These are phyloP conservation scores for Dissostichus mawsoni DNA, from an alignment of 2,113 vertebrate genomes.

Conservation along the genomic window DNA sequence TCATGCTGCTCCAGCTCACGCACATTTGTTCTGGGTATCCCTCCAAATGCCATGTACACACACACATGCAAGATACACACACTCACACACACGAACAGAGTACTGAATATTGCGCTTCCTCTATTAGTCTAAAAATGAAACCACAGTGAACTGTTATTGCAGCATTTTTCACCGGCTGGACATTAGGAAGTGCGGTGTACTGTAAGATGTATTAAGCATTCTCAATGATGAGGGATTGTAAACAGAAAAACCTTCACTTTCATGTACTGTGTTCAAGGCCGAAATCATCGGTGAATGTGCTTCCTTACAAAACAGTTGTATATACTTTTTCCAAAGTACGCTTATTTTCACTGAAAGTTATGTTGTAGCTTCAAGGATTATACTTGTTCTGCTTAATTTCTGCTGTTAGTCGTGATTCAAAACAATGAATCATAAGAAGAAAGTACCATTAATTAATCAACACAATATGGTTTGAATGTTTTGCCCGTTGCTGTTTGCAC, in stretches of 20 bases:
- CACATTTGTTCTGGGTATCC: conserved; percentile 76
- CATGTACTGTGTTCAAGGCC: conserved; percentile 4
- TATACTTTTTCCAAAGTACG: too few relatives aligned
- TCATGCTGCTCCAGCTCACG: conserved; percentile 67
- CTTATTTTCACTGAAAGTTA: too few relatives aligned
- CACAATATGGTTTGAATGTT: not conserved
- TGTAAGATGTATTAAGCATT: conserved; percentile 64
- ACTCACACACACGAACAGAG: not conserved
- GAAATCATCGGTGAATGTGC: not conserved
- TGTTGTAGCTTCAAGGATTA: too few relatives aligned
- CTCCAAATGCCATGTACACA: conserved; percentile 53
- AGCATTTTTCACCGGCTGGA: conserved; percentile 54
- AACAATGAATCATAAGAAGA: too few relatives aligned
- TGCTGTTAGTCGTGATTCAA: too few relatives aligned
- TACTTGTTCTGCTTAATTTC: too few relatives aligned
- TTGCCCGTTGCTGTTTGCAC: not conserved
- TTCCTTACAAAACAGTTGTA: not conserved
- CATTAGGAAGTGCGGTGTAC: conserved; percentile 38
- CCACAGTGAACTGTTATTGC: conserved; percentile 42
- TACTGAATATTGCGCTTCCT: conserved; percentile 8
- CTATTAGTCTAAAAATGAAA: conserved; percentile 47
- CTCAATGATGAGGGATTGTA: conserved; percentile 28
- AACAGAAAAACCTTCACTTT: conserved; percentile 10
- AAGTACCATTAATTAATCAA: not conserved
- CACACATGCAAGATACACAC: conserved; percentile 16